Percentiles rank a stretch among this genome's conserved stretches.
Conservation (phyloP, 1,140 invertebrate genomes). For the Matsumurasca onukii region DNA sequence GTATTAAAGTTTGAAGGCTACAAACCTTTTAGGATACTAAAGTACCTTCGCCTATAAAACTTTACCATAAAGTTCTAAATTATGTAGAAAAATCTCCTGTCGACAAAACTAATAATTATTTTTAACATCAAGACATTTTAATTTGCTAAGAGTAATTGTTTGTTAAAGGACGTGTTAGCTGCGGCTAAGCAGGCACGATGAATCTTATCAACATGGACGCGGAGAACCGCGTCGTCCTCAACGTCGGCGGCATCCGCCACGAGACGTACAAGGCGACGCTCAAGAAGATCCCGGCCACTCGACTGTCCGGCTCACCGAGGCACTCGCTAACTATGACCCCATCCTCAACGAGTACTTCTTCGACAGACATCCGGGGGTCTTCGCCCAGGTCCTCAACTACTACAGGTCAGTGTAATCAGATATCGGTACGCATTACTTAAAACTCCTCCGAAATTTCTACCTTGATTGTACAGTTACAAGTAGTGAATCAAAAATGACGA, state of each 20-base stretch:
- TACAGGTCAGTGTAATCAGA: constrained; percentile 62
- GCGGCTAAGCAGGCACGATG: constrained; percentile 51
- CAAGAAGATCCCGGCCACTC: constrained; percentile 93
- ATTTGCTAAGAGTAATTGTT: too few species aligned
- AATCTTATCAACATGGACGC: constrained; percentile 86
- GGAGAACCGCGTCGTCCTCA: constrained; percentile 96
- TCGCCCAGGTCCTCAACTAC: constrained; percentile 91
- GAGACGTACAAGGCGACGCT: constrained; percentile 93
- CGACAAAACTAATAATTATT: too few species aligned
- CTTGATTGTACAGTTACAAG: too few species aligned
- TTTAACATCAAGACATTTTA: too few species aligned
- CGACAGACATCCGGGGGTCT: constrained; percentile 96
- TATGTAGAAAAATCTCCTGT: too few species aligned
- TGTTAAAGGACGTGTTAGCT: constrained; percentile 33
- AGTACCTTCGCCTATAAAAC: too few species aligned
- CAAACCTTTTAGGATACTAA: too few species aligned
- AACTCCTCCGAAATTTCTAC: too few species aligned
- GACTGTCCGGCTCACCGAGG: constrained; percentile 87
- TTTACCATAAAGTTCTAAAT: too few species aligned
- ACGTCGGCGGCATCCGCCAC: constrained; percentile 96
- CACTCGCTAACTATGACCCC: constrained; percentile 92
- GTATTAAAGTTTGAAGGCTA: too few species aligned
- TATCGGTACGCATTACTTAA: too few species aligned
- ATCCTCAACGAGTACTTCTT: constrained; percentile 99
- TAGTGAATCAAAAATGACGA: too few species aligned